Base-by-base conservation (phyloP, 2,888 invertebrate species). In the Eristalis intricaria region DNA sequence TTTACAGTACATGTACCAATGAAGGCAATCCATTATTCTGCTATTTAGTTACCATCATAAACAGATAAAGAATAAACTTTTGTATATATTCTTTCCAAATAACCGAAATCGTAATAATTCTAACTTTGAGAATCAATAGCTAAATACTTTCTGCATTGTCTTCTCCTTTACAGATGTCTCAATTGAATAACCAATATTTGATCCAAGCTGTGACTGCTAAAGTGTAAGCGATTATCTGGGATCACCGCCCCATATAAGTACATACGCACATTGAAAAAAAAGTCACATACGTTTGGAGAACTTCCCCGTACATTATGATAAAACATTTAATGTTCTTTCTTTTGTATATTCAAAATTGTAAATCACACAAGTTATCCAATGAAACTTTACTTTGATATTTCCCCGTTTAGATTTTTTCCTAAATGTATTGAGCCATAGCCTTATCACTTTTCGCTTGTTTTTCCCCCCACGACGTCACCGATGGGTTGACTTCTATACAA, bases 391-490 rank as follows among this genome's bases (percentile, higher is more conserved):
- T 15, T 15, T 15, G 43, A 15, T 19, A 15, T 11, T 58, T 40
- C 70, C 65, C 70, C 38, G 56, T 38, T 13, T 15, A 35, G 19
- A 50, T 50, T n/a, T 63, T n/a, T 50, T 69, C 43, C 15, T 2
- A 3, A 69, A 29, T 23, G 43, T 43, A 29, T 40, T 38, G 38
- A 66, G 43, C 43, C 56, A 40, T 58, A 23, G n/a, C 11, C n/a
- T 75, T 70, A 75, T 68, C 66, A 68, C 7, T 26, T n/a, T 40
- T 32, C n/a, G 29, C 63, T 38, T 50, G 78, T 79, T 29, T 15
- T 80, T 84, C 80, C 84, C 84, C 80, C 22, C 2, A 11, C 5
- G 13, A 68, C 63, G 74, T 68, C 35, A 63, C n/a, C 23, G 66
- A 80, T 84, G 71, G 75, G n/a, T 8, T 19, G 19, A 63, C 29